Evolutionary conservation across 2,888 invertebrate species (phyloP).

Genomic region (Andrena praecox): DNA sequence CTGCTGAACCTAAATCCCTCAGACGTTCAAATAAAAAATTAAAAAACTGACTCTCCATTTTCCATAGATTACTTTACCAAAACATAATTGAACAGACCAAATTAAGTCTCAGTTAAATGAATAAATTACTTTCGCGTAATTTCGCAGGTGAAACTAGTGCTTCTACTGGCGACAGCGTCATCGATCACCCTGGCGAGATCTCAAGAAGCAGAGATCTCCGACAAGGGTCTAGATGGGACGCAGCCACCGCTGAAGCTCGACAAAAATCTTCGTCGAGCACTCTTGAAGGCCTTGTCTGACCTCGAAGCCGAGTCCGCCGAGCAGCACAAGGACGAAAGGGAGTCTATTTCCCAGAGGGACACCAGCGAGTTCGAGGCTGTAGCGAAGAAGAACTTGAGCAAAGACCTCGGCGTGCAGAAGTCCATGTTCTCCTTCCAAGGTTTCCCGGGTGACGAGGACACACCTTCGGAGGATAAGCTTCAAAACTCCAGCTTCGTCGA

Average conservation of each 20-base stretch:
- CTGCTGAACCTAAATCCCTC: too few relatives aligned
- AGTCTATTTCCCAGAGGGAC: constrained; percentile 83
- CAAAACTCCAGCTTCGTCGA: constrained; percentile 82
- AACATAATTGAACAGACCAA: background rate
- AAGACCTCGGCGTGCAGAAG: constrained; percentile 70
- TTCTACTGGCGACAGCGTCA: constrained; percentile 66
- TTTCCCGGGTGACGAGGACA: constrained; percentile 79
- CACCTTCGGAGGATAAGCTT: constrained; percentile 81
- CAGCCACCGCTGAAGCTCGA: constrained; percentile 89
- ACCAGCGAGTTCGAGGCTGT: constrained; percentile 72
- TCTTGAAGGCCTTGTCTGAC: constrained; percentile 91
- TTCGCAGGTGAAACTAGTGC: constrained; percentile 69
- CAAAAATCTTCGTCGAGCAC: constrained; percentile 90
- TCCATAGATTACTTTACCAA: too few relatives aligned
- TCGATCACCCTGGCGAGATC: constrained; percentile 60
- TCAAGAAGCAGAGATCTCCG: constrained; percentile 50
- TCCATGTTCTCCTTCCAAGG: constrained; percentile 76
- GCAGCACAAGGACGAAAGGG: constrained; percentile 83
- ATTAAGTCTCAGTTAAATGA: background rate
- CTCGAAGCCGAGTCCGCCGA: constrained; percentile 88
- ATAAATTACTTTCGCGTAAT: background rate
- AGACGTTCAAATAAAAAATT: too few relatives aligned
- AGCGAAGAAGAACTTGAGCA: constrained; percentile 71
- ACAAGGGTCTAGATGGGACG: constrained; percentile 29
- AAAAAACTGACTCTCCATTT: too few relatives aligned